A percentile compares a stretch with the other conserved stretches of the same genome.
Evolutionary conservation across 2,888 invertebrate genomes (phyloP).

Genomic region (Ligdia adustata): DNA sequence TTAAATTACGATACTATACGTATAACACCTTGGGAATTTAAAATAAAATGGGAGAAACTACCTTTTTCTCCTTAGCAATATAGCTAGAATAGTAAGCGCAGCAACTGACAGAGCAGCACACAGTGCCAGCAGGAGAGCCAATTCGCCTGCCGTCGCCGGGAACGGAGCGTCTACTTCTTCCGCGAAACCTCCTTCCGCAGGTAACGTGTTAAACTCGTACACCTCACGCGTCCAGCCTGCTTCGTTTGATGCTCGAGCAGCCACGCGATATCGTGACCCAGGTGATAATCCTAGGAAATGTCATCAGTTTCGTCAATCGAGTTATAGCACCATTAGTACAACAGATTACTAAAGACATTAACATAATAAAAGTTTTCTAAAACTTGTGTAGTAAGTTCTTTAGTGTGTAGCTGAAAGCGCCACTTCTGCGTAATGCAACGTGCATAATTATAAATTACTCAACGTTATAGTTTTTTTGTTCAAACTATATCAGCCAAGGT

Average conservation of each 20-base stretch:
- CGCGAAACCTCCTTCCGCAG: slow-evolving; percentile 79
- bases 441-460: too few species aligned
- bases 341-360: too few species aligned
- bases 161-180: slow-evolving; percentile 77
- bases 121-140: slow-evolving; percentile 76
- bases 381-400: too few species aligned
- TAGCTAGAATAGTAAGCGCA: slow-evolving; percentile 83
- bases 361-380: too few species aligned
- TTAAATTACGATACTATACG: too few species aligned
- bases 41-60: slow-evolving; percentile 27
- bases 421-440: too few species aligned
- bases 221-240: slow-evolving; percentile 85
- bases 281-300: slow-evolving; percentile 69
- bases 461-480: too few species aligned
- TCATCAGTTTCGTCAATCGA: too few species aligned
- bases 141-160: slow-evolving; percentile 74
- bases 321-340: too few species aligned
- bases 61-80: slow-evolving; percentile 82
- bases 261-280: slow-evolving; percentile 85
- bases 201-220: slow-evolving; percentile 84
- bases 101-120: slow-evolving; percentile 83
- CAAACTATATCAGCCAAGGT: too few species aligned
- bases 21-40: neutral
- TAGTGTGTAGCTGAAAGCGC: too few species aligned
- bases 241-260: slow-evolving; percentile 85